Conservation (phyloP, 1,140 invertebrate genomes). For the Diuraphis noxia region DNA sequence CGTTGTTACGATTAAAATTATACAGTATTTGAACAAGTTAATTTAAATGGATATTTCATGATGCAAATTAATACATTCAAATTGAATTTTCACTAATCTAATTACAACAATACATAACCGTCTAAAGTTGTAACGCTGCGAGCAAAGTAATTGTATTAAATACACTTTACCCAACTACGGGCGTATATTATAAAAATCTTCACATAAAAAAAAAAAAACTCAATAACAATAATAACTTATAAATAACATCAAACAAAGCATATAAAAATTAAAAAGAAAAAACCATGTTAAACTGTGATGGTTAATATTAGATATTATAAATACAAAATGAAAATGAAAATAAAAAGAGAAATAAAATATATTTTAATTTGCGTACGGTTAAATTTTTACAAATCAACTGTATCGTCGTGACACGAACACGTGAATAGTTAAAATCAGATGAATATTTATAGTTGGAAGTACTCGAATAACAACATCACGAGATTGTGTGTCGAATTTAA, state of each 20-base stretch:
- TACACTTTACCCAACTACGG: not conserved
- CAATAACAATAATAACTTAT: not conserved
- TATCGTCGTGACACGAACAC: not conserved
- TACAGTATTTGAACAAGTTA: conserved; percentile 9
- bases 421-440: not conserved
- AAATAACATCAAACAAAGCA: not conserved
- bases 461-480: not conserved
- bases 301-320: not conserved
- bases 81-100: conserved; percentile 4
- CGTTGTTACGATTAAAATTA: not conserved
- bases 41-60: not conserved
- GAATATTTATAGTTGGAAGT: not conserved
- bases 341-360: not conserved
- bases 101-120: not conserved
- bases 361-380: not conserved
- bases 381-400: not conserved
- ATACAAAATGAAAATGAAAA: not conserved
- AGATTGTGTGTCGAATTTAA: not conserved
- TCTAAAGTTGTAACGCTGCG: not conserved
- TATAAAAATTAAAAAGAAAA: not conserved
- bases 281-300: not conserved
- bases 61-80: not conserved
- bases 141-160: not conserved
- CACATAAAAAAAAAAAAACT: not conserved
- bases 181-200: not conserved